Percentiles rank a stretch among this genome's conserved stretches.
Conservation (phyloP, 2,797 vertebrate species). For the Chlorospingus flavigularis region DNA sequence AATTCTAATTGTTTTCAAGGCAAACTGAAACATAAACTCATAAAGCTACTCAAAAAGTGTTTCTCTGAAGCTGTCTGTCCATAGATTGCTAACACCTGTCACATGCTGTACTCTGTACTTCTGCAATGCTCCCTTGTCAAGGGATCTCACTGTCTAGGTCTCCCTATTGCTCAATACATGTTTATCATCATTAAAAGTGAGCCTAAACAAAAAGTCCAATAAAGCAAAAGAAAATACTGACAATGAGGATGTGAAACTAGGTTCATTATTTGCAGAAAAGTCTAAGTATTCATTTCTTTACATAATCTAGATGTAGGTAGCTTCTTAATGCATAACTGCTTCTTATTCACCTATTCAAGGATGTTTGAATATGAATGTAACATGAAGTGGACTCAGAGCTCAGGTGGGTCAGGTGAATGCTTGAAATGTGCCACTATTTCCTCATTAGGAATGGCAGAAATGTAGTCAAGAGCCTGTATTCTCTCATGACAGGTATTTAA, state of each 20-base stretch:
- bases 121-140: background rate
- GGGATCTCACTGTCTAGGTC: background rate
- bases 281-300: background rate
- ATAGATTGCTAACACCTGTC: background rate
- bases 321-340: background rate
- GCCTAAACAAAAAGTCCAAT: background rate
- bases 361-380: background rate
- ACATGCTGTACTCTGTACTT: background rate
- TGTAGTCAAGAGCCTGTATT: background rate
- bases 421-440: background rate
- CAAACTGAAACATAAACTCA: background rate
- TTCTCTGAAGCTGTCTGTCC: background rate
- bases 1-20: background rate
- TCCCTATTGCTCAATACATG: background rate
- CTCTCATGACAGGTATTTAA: background rate
- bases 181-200: background rate
- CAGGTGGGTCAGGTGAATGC: background rate
- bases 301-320: background rate
- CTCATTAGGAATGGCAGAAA: background rate
- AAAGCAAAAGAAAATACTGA: background rate
- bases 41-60: background rate
- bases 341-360: background rate
- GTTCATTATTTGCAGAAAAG: background rate
- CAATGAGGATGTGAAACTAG: background rate
- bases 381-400: background rate